A percentile compares a stretch with the other conserved stretches of the same genome.
Conservation (phyloP, 30 jellyfish, hydroid and myxozoan species). For the Kudoa iwatai region DNA sequence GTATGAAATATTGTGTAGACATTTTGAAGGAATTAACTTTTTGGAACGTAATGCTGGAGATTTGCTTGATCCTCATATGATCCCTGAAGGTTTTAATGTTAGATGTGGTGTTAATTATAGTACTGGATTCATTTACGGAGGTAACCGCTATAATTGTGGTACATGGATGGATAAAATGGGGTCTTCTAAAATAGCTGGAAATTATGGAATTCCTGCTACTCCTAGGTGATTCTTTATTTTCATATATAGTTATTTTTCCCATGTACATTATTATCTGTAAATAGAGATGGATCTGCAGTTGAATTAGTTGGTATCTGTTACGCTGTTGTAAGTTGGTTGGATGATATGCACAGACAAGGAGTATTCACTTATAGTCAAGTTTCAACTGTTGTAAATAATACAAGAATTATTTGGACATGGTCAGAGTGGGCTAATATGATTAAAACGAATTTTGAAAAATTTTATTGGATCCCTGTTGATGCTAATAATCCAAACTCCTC, state of each 20-base stretch:
- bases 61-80: conserved; percentile 25
- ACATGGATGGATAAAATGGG: conserved; percentile 99
- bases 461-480: conserved; percentile 12
- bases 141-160: conserved; percentile 68
- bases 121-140: conserved; percentile 79
- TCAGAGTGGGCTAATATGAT: conserved; percentile 18
- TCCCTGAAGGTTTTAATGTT: conserved; percentile 22
- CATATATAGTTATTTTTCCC: too few species aligned
- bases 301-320: conserved; percentile 61
- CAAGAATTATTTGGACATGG: conserved; percentile 6
- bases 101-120: conserved; percentile 22
- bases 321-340: conserved; percentile 23
- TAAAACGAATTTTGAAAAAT: conserved; percentile 19
- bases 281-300: conserved; percentile 85
- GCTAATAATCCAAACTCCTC: conserved; percentile 3
- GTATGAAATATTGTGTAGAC: conserved; percentile 43
- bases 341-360: conserved; percentile 4
- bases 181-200: conserved; percentile 29
- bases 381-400: background rate
- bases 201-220: conserved; percentile 86
- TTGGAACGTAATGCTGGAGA: conserved; percentile 66
- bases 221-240: conserved; percentile 17
- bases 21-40: conserved; percentile 35
- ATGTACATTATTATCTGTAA: background rate
- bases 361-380: conserved; percentile 20